phyloP scores from a whole-genome alignment of 2,797 vertebrate genomes.

The Coranthus polyacanthus region DNA sequence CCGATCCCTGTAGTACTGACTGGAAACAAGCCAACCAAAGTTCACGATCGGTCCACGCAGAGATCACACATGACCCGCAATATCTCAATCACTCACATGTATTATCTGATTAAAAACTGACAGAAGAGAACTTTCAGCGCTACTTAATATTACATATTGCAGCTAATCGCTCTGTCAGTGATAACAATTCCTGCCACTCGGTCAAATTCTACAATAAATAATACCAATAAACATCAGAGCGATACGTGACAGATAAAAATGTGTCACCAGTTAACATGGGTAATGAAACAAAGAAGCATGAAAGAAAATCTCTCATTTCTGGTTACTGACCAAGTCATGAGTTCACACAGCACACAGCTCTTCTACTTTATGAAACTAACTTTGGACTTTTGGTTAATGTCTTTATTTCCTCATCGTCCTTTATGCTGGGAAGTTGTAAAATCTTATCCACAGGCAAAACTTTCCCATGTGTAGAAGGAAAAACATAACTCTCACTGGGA shows the following conservation, averaged over 20 bases:
- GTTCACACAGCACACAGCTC: too few relatives aligned
- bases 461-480: constrained; percentile 3
- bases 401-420: constrained; percentile 8
- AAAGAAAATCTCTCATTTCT: too few relatives aligned
- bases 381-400: constrained; percentile 47
- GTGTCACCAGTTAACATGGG: neutral
- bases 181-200: too few relatives aligned
- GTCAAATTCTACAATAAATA: too few relatives aligned
- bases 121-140: neutral
- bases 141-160: neutral
- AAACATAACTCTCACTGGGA: neutral
- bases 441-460: constrained; percentile 3
- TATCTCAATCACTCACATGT: neutral
- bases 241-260: neutral
- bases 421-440: constrained; percentile 6
- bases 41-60: neutral
- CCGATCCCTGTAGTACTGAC: constrained; percentile 10
- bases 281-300: constrained; percentile 1
- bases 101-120: neutral
- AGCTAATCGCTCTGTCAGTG: neutral
- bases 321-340: too few relatives aligned
- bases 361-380: constrained; percentile 9
- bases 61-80: constrained; percentile 1
- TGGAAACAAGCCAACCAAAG: constrained; percentile 16
- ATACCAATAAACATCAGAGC: constrained; percentile 2